phyloP scores from a whole-genome alignment of 2,113 vertebrate genomes.

The Ictalurus punctatus region DNA sequence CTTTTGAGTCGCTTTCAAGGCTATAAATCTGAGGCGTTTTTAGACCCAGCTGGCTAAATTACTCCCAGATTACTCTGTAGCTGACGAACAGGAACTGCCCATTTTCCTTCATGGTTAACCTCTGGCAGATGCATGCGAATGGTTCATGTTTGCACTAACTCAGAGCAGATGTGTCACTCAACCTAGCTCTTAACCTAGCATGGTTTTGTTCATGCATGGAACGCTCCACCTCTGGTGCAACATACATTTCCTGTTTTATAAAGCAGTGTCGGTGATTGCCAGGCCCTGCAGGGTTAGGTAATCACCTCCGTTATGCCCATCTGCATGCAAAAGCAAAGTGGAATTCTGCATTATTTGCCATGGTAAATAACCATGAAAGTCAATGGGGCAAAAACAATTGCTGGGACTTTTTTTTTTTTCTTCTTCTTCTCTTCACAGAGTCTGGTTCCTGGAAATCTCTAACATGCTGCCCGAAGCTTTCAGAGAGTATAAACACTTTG shows the following conservation, averaged over 20 bases:
- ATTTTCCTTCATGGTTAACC: constrained; percentile 77
- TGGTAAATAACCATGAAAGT: constrained; percentile 62
- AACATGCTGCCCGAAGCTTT: constrained; percentile 47
- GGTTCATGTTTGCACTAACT: constrained; percentile 67
- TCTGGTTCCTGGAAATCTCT: constrained; percentile 51
- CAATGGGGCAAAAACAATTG: constrained; percentile 59
- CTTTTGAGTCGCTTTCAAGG: constrained; percentile 62
- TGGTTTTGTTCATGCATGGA: constrained; percentile 27
- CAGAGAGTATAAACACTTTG: constrained; percentile 63
- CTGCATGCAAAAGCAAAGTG: constrained; percentile 51
- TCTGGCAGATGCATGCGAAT: constrained; percentile 76
- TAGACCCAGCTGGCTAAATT: constrained; percentile 70
- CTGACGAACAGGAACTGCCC: constrained; percentile 76
- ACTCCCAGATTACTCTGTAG: constrained; percentile 76
- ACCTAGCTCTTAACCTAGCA: constrained; percentile 35
- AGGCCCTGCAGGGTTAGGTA: constrained; percentile 43
- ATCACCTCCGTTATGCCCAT: constrained; percentile 43
- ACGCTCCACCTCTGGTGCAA: not conserved
- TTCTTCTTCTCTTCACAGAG: constrained; percentile 5
- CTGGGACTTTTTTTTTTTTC: constrained; percentile 28
- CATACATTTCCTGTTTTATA: constrained; percentile 42
- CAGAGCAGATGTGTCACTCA: constrained; percentile 65
- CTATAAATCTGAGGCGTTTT: constrained; percentile 65
- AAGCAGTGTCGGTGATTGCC: constrained; percentile 35
- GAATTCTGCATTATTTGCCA: constrained; percentile 58